Evolutionary conservation across 1,140 invertebrate species (phyloP).

Genomic region (Heliconius congener): DNA sequence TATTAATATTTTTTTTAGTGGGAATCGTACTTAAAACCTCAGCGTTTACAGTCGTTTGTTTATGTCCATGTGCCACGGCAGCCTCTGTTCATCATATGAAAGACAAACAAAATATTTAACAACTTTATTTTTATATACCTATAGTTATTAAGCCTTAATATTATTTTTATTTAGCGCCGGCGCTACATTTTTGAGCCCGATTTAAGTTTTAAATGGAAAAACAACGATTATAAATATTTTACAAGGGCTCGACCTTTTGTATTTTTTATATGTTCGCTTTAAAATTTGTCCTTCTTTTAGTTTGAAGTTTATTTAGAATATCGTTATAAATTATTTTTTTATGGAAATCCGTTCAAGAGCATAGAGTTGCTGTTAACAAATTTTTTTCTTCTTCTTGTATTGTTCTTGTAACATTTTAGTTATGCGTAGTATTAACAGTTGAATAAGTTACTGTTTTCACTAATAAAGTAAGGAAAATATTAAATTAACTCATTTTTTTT

Average conservation of each 20-base stretch:
- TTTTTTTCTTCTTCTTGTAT: too few species aligned
- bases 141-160: not conserved
- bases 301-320: not conserved
- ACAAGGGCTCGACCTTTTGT: slow-evolving; percentile 10
- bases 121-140: not conserved
- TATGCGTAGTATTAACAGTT: not conserved
- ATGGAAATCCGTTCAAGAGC: not conserved
- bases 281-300: not conserved
- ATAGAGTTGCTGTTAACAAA: too few species aligned
- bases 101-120: not conserved
- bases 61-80: not conserved
- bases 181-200: not conserved
- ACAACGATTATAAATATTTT: slow-evolving; percentile 1
- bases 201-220: not conserved
- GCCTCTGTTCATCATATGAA: not conserved
- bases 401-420: too few species aligned
- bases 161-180: slow-evolving; percentile 19
- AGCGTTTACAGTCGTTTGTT: not conserved
- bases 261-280: not conserved
- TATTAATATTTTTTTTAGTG: too few species aligned
- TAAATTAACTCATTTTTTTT: too few species aligned
- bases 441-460: too few species aligned
- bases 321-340: not conserved
- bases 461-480: too few species aligned
- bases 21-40: too few species aligned